Percentiles rank a stretch among this genome's conserved stretches.
These are phyloP conservation scores for Cantharis rustica DNA, from an alignment of 2,888 invertebrate species.

Conservation along the genomic window DNA sequence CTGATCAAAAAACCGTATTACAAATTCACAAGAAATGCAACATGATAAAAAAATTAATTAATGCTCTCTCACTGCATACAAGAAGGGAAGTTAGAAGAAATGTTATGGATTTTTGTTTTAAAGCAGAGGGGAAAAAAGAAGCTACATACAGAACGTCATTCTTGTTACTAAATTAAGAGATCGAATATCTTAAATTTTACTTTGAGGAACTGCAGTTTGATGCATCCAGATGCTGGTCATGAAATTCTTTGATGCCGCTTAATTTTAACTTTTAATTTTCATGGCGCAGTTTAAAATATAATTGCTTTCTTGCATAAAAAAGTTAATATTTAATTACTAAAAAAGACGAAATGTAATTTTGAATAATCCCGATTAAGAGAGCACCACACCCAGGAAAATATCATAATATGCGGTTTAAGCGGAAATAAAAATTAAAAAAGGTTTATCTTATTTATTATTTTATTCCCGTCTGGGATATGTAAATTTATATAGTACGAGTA, in stretches of 20 bases:
- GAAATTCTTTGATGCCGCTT: constrained; percentile 11
- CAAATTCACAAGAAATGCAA: neutral
- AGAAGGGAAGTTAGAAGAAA: neutral
- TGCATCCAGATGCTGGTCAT: constrained; percentile 9
- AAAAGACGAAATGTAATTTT: neutral
- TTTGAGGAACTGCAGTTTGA: constrained; percentile 7
- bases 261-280: neutral
- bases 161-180: constrained; percentile 4
- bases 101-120: neutral
- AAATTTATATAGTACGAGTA: too few relatives aligned
- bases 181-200: constrained; percentile 7
- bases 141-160: neutral
- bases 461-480: too few relatives aligned
- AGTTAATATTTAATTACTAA: neutral
- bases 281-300: neutral
- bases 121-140: neutral
- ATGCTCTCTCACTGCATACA: neutral
- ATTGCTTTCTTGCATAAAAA: neutral
- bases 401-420: too few relatives aligned
- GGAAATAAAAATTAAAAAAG: too few relatives aligned
- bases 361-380: neutral
- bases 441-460: too few relatives aligned
- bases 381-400: too few relatives aligned
- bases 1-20: neutral
- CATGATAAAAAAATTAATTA: neutral